Evolutionary conservation across 2,888 invertebrate genomes (phyloP).

Genomic region (Sclerodermus sp.): DNA sequence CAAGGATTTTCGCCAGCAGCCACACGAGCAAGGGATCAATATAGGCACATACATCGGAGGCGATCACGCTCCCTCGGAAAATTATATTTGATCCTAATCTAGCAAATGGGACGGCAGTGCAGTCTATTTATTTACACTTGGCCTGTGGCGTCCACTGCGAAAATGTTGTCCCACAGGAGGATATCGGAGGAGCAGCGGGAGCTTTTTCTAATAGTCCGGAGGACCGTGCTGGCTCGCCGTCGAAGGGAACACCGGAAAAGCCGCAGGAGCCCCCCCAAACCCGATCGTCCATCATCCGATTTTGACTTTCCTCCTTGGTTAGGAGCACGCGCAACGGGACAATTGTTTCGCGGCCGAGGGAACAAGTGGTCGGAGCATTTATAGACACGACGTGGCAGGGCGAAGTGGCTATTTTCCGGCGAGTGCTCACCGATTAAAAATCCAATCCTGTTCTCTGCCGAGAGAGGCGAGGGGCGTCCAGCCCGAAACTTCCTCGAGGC

Average conservation of each 20-base stretch:
- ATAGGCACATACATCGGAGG: slow-evolving; percentile 4
- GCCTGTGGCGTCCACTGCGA: slow-evolving; percentile 33
- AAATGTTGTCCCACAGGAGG: slow-evolving; percentile 26
- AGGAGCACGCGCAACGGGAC: slow-evolving; percentile 15
- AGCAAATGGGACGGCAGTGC: slow-evolving; percentile 47
- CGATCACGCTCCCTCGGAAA: slow-evolving; percentile 33
- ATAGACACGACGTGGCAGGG: slow-evolving; percentile 46
- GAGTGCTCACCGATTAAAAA: slow-evolving; percentile 57
- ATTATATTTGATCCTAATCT: slow-evolving; percentile 55
- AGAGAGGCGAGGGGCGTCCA: background rate
- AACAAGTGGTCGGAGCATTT: slow-evolving; percentile 51
- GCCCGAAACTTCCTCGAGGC: background rate
- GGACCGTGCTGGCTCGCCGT: too few relatives aligned
- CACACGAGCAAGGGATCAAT: slow-evolving; percentile 16
- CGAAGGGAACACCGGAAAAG: too few relatives aligned
- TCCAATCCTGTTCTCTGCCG: slow-evolving; percentile 42
- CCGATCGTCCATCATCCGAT: background rate
- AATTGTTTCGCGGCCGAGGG: slow-evolving; percentile 34
- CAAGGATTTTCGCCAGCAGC: too few relatives aligned
- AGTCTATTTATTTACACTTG: slow-evolving; percentile 52
- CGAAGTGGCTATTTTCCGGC: slow-evolving; percentile 58
- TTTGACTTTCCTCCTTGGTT: background rate
- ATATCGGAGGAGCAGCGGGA: background rate
- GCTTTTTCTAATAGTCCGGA: too few relatives aligned
- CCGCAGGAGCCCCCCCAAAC: background rate